These are phyloP conservation scores for Eugnorisma glareosa DNA, from an alignment of 2,888 invertebrate species.

Conservation along the genomic window DNA sequence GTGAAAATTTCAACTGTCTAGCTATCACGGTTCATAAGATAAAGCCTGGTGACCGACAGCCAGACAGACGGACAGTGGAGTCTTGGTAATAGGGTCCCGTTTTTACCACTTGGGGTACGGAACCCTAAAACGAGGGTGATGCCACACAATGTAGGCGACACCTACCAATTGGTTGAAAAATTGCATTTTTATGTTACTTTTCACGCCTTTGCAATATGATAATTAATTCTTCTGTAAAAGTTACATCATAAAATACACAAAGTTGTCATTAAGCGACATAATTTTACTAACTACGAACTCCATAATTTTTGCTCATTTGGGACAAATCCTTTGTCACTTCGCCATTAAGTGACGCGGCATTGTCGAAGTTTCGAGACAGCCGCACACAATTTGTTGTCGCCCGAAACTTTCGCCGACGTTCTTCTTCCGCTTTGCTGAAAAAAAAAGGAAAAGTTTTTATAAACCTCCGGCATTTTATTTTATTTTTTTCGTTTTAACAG, in stretches of 20 bases:
- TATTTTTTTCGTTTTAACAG: conserved; percentile 42
- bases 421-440: conserved; percentile 35
- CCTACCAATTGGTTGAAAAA: neutral
- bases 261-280: conserved; percentile 21
- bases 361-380: conserved; percentile 57
- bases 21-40: no score
- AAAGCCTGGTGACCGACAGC: no score
- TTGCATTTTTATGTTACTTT: no score
- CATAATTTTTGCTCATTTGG: conserved; percentile 41
- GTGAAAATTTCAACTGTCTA: no score
- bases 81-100: no score
- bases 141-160: no score
- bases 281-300: conserved; percentile 2
- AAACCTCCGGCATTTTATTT: conserved; percentile 37
- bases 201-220: neutral
- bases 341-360: conserved; percentile 50
- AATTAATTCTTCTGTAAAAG: neutral
- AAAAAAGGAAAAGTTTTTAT: conserved; percentile 43
- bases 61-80: no score
- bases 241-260: conserved; percentile 15
- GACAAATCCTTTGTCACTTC: conserved; percentile 32
- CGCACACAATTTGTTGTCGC: conserved; percentile 60
- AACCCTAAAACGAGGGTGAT: no score
- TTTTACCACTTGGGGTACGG: no score
- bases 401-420: conserved; percentile 52